These are phyloP conservation scores for Pogonomyrmex barbatus DNA, from an alignment of 1,140 invertebrate species.

Conservation along the genomic window DNA sequence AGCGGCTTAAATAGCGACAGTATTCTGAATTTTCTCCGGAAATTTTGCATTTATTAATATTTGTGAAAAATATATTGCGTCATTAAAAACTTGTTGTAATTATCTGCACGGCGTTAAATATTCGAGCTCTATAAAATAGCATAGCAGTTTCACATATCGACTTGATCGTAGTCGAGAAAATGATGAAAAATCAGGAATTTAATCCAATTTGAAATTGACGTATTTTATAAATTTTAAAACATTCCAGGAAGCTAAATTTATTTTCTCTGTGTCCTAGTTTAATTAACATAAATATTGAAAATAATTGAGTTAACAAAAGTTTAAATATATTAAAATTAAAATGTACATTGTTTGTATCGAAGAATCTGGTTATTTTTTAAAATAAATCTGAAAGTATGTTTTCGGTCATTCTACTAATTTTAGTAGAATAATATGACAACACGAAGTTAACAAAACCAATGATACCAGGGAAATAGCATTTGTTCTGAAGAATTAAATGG, in stretches of 20 bases:
- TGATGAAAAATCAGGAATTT: not conserved
- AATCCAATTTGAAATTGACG: not conserved
- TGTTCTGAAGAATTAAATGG: constrained; percentile 8
- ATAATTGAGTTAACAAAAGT: not conserved
- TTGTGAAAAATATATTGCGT: not conserved
- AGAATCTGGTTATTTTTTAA: not conserved
- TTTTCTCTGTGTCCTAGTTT: not conserved
- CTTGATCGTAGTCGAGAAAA: not conserved
- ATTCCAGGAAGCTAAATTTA: not conserved
- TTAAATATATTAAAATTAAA: constrained; percentile 7
- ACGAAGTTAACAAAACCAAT: not conserved
- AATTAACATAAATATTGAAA: not conserved
- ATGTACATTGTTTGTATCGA: not conserved
- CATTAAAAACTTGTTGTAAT: not conserved
- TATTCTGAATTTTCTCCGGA: constrained; percentile 3
- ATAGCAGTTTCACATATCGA: not conserved
- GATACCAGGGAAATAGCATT: not conserved
- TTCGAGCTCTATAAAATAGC: not conserved
- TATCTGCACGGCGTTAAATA: not conserved
- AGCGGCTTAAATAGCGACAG: constrained; percentile 18
- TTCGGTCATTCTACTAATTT: not conserved
- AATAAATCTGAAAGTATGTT: not conserved
- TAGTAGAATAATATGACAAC: constrained; percentile 1
- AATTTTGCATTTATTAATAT: constrained; percentile 21
- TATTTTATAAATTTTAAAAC: not conserved